A percentile compares a stretch with the other conserved stretches of the same genome.
phyloP scores from a whole-genome alignment of 2,797 vertebrate species.

The Carcharodon carcharias region DNA sequence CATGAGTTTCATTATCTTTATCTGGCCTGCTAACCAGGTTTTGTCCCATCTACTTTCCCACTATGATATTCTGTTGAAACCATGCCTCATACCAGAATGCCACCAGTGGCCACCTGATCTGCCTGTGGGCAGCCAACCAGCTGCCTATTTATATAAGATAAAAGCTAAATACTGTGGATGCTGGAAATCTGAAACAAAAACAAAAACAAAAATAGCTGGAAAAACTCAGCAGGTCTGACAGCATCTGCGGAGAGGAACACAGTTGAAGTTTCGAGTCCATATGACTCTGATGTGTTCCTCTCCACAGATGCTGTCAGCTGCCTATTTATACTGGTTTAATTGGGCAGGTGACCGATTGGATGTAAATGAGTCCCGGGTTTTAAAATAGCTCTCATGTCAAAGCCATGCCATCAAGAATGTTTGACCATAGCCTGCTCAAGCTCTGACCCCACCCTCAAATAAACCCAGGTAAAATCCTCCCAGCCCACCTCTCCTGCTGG shows the following conservation, averaged over 20 bases:
- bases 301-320: background rate
- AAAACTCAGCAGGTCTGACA: too few species aligned
- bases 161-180: too few species aligned
- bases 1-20: background rate
- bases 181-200: too few species aligned
- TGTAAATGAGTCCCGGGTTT: background rate
- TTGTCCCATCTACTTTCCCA: background rate
- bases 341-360: background rate
- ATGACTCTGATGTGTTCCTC: too few species aligned
- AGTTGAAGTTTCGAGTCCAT: too few species aligned
- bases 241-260: too few species aligned
- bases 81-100: background rate
- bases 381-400: background rate
- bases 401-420: background rate
- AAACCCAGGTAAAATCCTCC: too few species aligned
- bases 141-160: too few species aligned
- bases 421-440: background rate
- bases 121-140: background rate
- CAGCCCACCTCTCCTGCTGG: too few species aligned
- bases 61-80: background rate
- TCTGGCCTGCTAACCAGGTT: background rate
- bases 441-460: too few species aligned
- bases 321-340: background rate
- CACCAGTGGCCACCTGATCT: background rate
- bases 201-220: too few species aligned